phyloP scores from a whole-genome alignment of 2,113 vertebrate genomes.

The Plestiodon gilberti region DNA sequence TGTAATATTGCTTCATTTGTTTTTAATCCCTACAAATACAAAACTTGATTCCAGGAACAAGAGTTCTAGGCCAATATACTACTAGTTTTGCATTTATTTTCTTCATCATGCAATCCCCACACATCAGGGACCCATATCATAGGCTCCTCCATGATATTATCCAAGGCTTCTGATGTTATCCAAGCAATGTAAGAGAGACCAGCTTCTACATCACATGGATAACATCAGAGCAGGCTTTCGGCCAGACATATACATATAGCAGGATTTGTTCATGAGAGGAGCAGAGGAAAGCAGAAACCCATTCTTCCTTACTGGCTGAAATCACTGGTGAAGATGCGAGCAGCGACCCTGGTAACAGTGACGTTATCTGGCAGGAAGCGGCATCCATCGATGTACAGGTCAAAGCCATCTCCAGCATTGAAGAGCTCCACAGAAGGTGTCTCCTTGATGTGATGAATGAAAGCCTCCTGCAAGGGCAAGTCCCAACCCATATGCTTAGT shows the following conservation, averaged over 20 bases:
- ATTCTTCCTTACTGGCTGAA: constrained; percentile 46
- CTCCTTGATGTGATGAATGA: constrained; percentile 24
- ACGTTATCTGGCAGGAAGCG: constrained; percentile 58
- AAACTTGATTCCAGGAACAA: neutral
- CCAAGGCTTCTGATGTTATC: neutral
- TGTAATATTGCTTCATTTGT: neutral
- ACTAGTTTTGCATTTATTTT: neutral
- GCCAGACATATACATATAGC: neutral
- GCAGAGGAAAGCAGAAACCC: neutral
- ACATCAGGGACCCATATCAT: neutral
- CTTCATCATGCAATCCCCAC: no score
- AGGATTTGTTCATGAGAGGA: neutral
- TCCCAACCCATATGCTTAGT: neutral
- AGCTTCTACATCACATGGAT: no score
- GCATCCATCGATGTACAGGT: constrained; percentile 52
- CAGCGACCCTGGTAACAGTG: constrained; percentile 53
- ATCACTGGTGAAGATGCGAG: constrained; percentile 51
- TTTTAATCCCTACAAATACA: neutral
- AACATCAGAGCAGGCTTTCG: neutral
- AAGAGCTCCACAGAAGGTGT: constrained; percentile 9
- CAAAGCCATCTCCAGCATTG: constrained; percentile 36
- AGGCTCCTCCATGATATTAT: neutral
- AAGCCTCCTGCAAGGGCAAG: constrained; percentile 31
- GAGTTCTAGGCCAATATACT: neutral
- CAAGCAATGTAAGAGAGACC: neutral